A percentile compares a stretch with the other conserved stretches of the same genome.
Evolutionary conservation across 1,140 invertebrate species (phyloP).

Genomic region (roundworm (Caenorhabditis elegans)): DNA sequence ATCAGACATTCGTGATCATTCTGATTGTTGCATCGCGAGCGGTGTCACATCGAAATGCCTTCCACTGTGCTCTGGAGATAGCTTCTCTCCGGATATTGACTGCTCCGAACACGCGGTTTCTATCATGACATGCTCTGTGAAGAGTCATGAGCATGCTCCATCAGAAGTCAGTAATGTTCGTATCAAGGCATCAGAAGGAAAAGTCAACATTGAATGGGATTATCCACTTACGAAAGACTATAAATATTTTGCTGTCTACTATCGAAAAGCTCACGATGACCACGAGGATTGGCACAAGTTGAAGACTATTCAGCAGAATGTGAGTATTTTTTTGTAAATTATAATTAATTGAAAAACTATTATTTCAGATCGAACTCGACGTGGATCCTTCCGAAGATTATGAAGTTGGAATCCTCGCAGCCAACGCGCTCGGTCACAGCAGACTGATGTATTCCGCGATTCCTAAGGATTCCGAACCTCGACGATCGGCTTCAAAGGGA

Average conservation of each 20-base stretch:
- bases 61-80: slow-evolving; percentile 38
- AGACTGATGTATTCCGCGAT: background rate
- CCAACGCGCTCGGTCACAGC: slow-evolving; percentile 41
- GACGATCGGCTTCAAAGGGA: background rate
- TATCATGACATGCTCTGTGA: slow-evolving; percentile 31
- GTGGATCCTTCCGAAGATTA: background rate
- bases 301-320: background rate
- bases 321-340: background rate
- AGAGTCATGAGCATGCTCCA: slow-evolving; percentile 17
- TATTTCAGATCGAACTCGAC: background rate
- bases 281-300: slow-evolving; percentile 5
- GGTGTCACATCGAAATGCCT: slow-evolving; percentile 34
- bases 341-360: background rate
- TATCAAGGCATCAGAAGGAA: background rate
- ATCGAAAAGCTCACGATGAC: background rate
- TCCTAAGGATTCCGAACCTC: background rate
- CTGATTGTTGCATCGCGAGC: slow-evolving; percentile 29
- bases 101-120: slow-evolving; percentile 23
- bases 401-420: slow-evolving; percentile 38
- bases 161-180: background rate
- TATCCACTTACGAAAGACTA: background rate
- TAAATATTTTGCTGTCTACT: slow-evolving; percentile 43
- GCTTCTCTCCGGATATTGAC: slow-evolving; percentile 12
- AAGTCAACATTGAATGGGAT: slow-evolving; percentile 12
- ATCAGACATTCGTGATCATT: slow-evolving; percentile 40